Conservation (phyloP, 2,113 vertebrate species). For the Bagarius yarrelli region DNA sequence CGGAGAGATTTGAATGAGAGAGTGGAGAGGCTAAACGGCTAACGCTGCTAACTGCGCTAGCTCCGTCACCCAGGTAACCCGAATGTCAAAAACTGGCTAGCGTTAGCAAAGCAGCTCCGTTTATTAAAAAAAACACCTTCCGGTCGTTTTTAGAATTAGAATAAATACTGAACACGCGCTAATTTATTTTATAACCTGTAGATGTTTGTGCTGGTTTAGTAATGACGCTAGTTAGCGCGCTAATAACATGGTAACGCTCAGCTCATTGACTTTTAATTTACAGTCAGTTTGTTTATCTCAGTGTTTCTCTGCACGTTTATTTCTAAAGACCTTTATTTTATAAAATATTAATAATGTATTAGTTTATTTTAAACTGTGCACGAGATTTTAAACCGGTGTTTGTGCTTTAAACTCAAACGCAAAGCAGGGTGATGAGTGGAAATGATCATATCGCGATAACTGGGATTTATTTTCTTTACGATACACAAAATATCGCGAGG, state of each 20-base stretch:
- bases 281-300: background rate
- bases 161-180: background rate
- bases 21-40: background rate
- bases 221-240: background rate
- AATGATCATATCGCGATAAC: too few species aligned
- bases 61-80: conserved; percentile 16
- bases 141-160: background rate
- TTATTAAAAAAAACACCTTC: background rate
- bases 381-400: too few species aligned
- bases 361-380: too few species aligned
- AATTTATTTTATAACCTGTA: background rate
- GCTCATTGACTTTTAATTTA: background rate
- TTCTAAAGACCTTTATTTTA: background rate
- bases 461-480: too few species aligned
- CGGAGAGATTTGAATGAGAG: background rate
- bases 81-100: background rate
- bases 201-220: background rate
- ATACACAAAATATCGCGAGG: too few species aligned
- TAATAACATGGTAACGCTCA: background rate
- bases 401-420: too few species aligned
- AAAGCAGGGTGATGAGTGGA: too few species aligned
- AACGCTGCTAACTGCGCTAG: conserved; percentile 52
- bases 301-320: background rate
- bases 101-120: background rate
- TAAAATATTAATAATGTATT: background rate